These are phyloP conservation scores for Parus major DNA, from an alignment of 2,113 vertebrate species.

Conservation along the genomic window DNA sequence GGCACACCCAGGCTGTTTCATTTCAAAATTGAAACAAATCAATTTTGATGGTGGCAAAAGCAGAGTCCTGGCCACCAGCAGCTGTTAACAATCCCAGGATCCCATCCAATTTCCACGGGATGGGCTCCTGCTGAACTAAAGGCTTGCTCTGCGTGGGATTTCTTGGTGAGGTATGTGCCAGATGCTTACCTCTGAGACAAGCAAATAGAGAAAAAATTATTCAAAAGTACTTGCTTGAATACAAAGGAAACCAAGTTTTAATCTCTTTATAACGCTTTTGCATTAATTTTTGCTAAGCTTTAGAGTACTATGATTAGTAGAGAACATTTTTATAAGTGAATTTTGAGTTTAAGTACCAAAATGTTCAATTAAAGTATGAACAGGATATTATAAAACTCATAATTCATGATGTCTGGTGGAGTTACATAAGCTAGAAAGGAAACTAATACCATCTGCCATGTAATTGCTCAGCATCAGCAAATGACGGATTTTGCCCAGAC, in stretches of 20 bases:
- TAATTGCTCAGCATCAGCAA: conserved; percentile 14
- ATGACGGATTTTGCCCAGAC: background rate
- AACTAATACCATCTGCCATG: background rate
- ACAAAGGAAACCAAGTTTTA: conserved; percentile 10
- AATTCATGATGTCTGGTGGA: background rate
- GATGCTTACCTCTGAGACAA: background rate
- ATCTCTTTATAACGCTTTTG: background rate
- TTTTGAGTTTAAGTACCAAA: background rate
- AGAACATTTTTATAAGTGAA: conserved; percentile 1
- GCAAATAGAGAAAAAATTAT: background rate
- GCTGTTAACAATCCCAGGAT: background rate
- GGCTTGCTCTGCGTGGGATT: background rate
- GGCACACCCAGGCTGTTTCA: too few relatives aligned
- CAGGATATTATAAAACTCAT: background rate
- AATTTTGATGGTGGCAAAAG: background rate
- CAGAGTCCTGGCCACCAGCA: background rate
- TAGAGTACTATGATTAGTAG: background rate
- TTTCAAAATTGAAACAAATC: too few relatives aligned
- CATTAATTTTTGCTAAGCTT: background rate
- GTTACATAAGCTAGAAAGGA: background rate
- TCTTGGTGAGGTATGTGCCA: background rate
- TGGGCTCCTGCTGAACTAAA: background rate
- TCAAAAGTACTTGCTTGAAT: background rate
- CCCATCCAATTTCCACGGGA: background rate
- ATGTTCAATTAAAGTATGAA: background rate